phyloP scores from a whole-genome alignment of 2,113 vertebrate genomes.

The Hydrolagus affinis region DNA sequence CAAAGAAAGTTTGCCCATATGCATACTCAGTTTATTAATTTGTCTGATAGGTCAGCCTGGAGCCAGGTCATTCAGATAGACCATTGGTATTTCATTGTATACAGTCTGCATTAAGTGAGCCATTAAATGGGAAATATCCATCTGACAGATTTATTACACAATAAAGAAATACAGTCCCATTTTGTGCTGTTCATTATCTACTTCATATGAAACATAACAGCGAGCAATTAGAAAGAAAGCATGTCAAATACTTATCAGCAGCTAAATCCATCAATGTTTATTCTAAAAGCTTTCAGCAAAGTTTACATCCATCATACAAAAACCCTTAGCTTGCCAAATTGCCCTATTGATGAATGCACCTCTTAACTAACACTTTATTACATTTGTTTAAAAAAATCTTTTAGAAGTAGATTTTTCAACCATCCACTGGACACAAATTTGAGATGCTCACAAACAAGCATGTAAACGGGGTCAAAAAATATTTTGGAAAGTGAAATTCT shows the following conservation, averaged over 20 bases:
- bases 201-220: neutral
- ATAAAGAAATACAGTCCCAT: neutral
- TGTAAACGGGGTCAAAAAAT: too few relatives aligned
- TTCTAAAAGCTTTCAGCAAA: constrained; percentile 12
- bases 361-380: neutral
- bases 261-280: neutral
- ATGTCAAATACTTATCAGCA: constrained; percentile 22
- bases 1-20: neutral
- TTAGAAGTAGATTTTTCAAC: neutral
- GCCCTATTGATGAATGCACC: neutral
- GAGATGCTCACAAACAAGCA: too few relatives aligned
- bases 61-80: neutral
- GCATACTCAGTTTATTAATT: neutral
- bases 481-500: too few relatives aligned
- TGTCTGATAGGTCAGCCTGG: neutral
- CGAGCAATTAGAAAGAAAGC: constrained; percentile 9
- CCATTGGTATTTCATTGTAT: neutral
- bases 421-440: too few relatives aligned
- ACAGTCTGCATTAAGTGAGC: neutral
- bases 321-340: neutral
- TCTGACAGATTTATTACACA: neutral
- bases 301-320: constrained; percentile 1
- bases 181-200: constrained; percentile 10
- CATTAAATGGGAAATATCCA: constrained; percentile 2
- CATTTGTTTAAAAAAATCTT: neutral